Base-by-base conservation (phyloP, 2,797 vertebrate genomes). In the Halcyon leucocephala region DNA sequence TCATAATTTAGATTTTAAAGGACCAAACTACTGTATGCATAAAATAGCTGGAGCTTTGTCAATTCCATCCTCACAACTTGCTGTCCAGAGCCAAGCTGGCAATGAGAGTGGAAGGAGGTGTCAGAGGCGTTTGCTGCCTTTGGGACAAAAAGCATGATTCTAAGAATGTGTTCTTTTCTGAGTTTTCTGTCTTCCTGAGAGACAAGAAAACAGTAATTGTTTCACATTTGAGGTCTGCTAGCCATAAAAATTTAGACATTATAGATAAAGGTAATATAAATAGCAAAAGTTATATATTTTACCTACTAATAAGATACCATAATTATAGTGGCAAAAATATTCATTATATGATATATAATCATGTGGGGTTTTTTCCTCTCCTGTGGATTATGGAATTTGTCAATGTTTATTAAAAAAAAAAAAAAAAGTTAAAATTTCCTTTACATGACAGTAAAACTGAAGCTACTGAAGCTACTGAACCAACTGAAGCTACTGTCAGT, bases 1-100 rank as follows among this genome's bases (percentile, higher is more conserved):
- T 69, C 69, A 58, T 85, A 89, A 83, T 81, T 94, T 82, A 83
- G 61, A 41, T 81, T 92, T 92, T 83, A 90, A 93, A 89, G 72
- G 72, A 81, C 46, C 15, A 51, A 95, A 85, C 57, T 92, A 57
- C 87, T 62, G 61, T 88, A 73, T 58, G 76, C 65, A 92, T 90
- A 90, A 94, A 96, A 85, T 74, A 93, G 37, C 79, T 92, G 91
- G 89, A 84, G 13, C 39, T 86, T 70, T 86, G 61, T 69, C 84
- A 93, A 62, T 93, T 84, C 76, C 54, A 61, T 79, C 76, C 35
- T 76, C 61, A 76, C 41, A 61, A 48, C 22, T 55, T 82, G n/a
- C 46, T 96, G 55, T 86, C 54, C 61, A 88, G 79, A 76, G 57
- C 44, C 2, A 1, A 52, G 48, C 66, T 96, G 93, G 88, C 90